Evolutionary conservation across 1,140 invertebrate species (phyloP).

Genomic region (Cydia amplana): DNA sequence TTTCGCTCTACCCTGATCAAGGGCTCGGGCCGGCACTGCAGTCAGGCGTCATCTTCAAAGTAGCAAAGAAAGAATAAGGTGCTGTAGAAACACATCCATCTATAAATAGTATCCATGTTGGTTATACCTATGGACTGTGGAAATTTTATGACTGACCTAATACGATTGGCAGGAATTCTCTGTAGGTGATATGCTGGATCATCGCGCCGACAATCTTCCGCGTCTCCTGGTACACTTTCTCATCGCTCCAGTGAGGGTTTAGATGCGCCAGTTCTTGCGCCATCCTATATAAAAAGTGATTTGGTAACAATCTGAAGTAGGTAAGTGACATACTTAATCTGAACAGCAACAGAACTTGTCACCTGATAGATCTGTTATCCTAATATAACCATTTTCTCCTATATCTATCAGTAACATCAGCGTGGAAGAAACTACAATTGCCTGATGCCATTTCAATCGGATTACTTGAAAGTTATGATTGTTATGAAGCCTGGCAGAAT

Average conservation of each 20-base stretch:
- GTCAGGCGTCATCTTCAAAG: too few species aligned
- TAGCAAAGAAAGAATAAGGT: too few species aligned
- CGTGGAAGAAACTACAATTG: not conserved
- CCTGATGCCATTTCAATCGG: not conserved
- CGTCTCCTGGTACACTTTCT: constrained; percentile 93
- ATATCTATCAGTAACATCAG: not conserved
- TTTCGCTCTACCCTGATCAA: too few species aligned
- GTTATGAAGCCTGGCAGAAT: not conserved
- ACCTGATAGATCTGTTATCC: too few species aligned
- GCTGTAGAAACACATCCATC: too few species aligned
- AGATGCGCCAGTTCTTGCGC: constrained; percentile 87
- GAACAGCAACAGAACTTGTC: too few species aligned
- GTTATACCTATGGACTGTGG: not conserved
- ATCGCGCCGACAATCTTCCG: constrained; percentile 90
- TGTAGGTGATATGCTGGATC: constrained; percentile 93
- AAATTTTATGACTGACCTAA: constrained; percentile 80
- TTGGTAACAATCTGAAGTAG: not conserved
- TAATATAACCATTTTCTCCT: too few species aligned
- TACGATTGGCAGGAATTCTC: constrained; percentile 92
- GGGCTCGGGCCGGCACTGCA: too few species aligned
- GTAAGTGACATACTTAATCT: too few species aligned
- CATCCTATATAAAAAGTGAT: constrained; percentile 78
- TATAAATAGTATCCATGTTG: not conserved
- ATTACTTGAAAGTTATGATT: not conserved
- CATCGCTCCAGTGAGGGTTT: constrained; percentile 93